These are phyloP conservation scores for Lampropteryx suffumata DNA, from an alignment of 2,888 invertebrate species.

Conservation along the genomic window DNA sequence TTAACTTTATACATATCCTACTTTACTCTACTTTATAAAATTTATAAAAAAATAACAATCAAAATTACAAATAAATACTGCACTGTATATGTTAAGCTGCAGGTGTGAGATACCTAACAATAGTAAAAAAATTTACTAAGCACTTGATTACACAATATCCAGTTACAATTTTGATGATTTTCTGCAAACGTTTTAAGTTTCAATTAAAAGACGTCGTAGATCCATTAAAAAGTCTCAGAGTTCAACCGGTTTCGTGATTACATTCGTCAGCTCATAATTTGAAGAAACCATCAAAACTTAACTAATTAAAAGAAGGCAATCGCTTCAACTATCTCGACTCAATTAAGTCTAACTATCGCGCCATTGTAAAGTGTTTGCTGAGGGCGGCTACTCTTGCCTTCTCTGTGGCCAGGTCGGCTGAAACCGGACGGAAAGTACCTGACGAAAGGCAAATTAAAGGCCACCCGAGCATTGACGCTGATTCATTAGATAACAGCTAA, in stretches of 20 bases:
- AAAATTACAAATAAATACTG: too few species aligned
- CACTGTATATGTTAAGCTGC: too few species aligned
- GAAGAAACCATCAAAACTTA: conserved; percentile 17
- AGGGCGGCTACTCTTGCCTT: too few species aligned
- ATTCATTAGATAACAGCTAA: conserved; percentile 2
- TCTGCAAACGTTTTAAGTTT: background rate
- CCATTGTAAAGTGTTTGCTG: conserved; percentile 5
- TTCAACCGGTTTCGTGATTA: background rate
- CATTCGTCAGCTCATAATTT: conserved; percentile 15
- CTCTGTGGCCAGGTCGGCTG: background rate
- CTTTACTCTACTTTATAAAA: too few species aligned
- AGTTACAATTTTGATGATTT: too few species aligned
- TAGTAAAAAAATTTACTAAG: too few species aligned
- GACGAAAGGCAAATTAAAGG: conserved; percentile 21
- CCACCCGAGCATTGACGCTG: background rate
- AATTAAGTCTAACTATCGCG: conserved; percentile 18
- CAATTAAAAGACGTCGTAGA: background rate
- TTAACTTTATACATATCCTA: too few species aligned
- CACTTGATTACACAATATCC: too few species aligned
- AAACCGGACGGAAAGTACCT: conserved; percentile 9
- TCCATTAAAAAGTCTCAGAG: background rate
- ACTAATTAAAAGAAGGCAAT: conserved; percentile 22
- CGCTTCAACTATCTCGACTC: conserved; percentile 19
- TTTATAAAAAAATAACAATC: too few species aligned
- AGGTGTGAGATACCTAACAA: too few species aligned